These are phyloP conservation scores for honey bee (Apis mellifera) DNA, from an alignment of 1,140 invertebrate species.

Conservation along the genomic window Amel_HAv3.1 CM009933.2:11739001-11739500, in stretches of 20 bases:
- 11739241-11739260: constrained; percentile 28
- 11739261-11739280: not conserved
- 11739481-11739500: too few species aligned
- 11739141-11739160: constrained; percentile 1
- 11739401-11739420: too few species aligned
- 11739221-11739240: constrained; percentile 1
- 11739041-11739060: too few species aligned
- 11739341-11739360: constrained; percentile 44
- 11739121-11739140: not conserved
- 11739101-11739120: not conserved
- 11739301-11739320: constrained; percentile 2
- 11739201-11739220: constrained; percentile 46
- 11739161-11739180: not conserved
- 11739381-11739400: too few species aligned
- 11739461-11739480: too few species aligned
- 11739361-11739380: not conserved
- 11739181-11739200: constrained; percentile 22
- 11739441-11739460: too few species aligned
- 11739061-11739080: not conserved
- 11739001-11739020: too few species aligned
- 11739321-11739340: constrained; percentile 52
- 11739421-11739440: too few species aligned
- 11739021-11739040: too few species aligned
- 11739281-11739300: not conserved
- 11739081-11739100: not conserved